Conservation (phyloP, 2,888 invertebrate species). For the Eupithecia vulgata region DNA sequence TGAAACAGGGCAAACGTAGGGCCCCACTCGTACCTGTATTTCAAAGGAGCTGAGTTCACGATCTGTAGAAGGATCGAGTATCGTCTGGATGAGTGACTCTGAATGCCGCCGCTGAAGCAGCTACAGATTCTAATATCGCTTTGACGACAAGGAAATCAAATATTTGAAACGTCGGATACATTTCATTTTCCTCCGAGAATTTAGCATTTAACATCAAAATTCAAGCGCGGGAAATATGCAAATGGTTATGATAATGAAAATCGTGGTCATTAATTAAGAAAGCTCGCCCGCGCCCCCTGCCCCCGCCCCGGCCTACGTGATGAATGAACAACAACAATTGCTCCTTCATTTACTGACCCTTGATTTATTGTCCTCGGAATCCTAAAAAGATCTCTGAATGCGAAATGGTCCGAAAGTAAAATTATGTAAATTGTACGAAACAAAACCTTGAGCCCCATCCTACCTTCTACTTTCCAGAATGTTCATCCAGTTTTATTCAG, state of each 20-base stretch:
- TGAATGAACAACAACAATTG: conserved; percentile 19
- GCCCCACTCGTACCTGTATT: neutral
- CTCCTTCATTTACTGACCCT: conserved; percentile 18
- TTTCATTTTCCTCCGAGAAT: neutral
- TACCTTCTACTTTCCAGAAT: neutral
- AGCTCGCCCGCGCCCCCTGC: conserved; percentile 2
- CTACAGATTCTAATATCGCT: conserved; percentile 4
- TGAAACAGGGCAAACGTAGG: neutral
- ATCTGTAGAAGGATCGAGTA: neutral
- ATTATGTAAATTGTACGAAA: conserved; percentile 27
- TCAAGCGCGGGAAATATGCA: conserved; percentile 21
- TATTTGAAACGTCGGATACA: conserved; percentile 10
- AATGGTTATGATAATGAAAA: conserved; percentile 21
- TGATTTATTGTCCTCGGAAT: conserved; percentile 14
- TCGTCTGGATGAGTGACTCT: neutral
- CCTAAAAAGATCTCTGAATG: conserved; percentile 9
- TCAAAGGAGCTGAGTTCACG: conserved; percentile 4
- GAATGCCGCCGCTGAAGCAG: neutral
- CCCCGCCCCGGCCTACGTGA: conserved; percentile 4
- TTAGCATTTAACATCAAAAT: conserved; percentile 19
- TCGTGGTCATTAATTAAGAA: conserved; percentile 23
- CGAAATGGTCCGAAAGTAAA: conserved; percentile 11
- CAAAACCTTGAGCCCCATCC: neutral
- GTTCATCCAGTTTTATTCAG: neutral
- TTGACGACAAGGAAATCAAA: conserved; percentile 9